Evolutionary conservation across 2,888 invertebrate genomes (phyloP), one percentile per base, ranked within the genome.

Genomic region (Sialis fuliginosa): DNA sequence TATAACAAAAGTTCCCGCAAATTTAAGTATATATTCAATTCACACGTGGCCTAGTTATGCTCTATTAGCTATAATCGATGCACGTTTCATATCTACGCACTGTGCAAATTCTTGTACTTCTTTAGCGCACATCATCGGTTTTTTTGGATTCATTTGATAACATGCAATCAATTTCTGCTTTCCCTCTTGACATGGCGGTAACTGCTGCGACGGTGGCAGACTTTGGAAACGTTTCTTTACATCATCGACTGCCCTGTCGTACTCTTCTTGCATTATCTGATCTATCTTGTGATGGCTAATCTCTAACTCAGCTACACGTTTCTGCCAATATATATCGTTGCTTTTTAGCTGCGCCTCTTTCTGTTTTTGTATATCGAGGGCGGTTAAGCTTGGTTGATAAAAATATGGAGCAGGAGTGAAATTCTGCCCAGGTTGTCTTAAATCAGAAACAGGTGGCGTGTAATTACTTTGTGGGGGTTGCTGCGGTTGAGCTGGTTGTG

Each of bases 301-400:
- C 58, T 79, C 71, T 42, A 77, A 58, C 42, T 69, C 64, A 31
- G 61, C 54, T 52, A 79, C 56, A 35, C 78, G 68, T 42, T 65
- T 66, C 37, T 70, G 65, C 79, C 79, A 79, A 57, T 76, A 72
- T 22, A 66, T 59, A 54, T 79, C 75, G 55, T 77, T 77, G 48
- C 70, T 66, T 45, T 67, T 63, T 22, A 79, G 61, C 56, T 77
- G 75, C 42, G 65, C 62, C 55, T 74, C 70, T 56, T 73, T 73
- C 53, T 71, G 71, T 54, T 76, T 74, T 54, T 62, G 62, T 53
- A 65, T 53, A 61, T 65, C 63, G 50, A 65, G 51, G 44, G 63
- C 58, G 34, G 62, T 65, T 58, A 63, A 50, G 56, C 58, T 60
- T 46, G 65, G 63, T 57, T 63, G 62, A 53, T 61, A 59, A 37